phyloP scores from a whole-genome alignment of 2,888 invertebrate species.

The Hydrotaea diabolus region DNA sequence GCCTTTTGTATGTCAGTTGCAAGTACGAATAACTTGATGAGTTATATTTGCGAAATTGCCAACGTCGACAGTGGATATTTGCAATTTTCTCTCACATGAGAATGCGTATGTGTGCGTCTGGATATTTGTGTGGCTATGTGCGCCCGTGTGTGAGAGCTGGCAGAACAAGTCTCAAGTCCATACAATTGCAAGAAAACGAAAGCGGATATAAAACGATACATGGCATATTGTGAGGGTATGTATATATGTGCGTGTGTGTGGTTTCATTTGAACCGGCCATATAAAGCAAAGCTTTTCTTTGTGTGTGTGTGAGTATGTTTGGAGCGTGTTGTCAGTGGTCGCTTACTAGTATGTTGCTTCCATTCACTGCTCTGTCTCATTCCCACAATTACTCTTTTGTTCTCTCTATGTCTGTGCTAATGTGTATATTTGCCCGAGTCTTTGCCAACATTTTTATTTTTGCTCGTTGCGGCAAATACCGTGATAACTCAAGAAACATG shows the following conservation, averaged over 20 bases:
- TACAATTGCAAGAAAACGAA: slow-evolving; percentile 4
- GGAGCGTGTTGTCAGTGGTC: no score
- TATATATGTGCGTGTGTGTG: not conserved
- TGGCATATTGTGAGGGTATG: slow-evolving; percentile 22
- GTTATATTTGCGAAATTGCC: not conserved
- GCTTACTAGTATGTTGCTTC: no score
- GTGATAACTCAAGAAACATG: no score
- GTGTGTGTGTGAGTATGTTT: not conserved
- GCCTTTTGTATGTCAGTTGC: not conserved
- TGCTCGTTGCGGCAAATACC: no score
- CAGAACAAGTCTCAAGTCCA: not conserved
- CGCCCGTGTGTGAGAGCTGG: no score
- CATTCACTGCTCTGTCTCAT: not conserved
- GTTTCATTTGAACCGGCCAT: not conserved
- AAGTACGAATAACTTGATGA: not conserved
- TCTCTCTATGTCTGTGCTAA: not conserved
- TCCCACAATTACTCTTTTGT: not conserved
- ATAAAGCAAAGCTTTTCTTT: not conserved
- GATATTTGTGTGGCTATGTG: no score
- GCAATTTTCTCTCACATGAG: not conserved
- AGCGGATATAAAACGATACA: not conserved
- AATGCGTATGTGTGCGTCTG: not conserved
- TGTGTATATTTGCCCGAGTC: not conserved
- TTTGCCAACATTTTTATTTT: no score
- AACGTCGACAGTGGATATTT: slow-evolving; percentile 3